Conservation (phyloP, 2,888 invertebrate species). For the Alloscopus bannaensis region DNA sequence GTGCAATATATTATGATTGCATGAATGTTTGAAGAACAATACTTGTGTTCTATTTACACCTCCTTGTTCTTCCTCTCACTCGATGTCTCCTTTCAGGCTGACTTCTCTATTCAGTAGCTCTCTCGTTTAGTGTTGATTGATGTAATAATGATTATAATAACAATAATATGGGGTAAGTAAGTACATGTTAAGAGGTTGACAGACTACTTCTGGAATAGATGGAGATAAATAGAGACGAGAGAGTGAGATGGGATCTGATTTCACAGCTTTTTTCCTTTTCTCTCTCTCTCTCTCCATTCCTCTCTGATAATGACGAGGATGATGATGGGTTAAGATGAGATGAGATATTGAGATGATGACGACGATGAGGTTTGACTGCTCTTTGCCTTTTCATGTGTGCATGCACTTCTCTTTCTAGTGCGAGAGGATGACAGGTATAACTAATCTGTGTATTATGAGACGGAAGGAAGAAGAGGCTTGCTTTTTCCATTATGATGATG, state of each 20-base stretch:
- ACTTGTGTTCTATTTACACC: constrained; percentile 47
- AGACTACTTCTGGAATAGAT: constrained; percentile 62
- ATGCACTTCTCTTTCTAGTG: neutral
- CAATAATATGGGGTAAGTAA: constrained; percentile 60
- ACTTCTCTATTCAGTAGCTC: constrained; percentile 42
- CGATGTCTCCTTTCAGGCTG: neutral
- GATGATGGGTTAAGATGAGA: constrained; percentile 55
- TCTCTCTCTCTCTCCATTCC: neutral
- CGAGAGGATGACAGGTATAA: constrained; percentile 48
- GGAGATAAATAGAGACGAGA: constrained; percentile 40
- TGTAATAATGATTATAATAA: constrained; percentile 61
- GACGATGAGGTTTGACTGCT: constrained; percentile 48
- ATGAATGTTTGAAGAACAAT: constrained; percentile 59
- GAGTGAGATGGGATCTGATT: constrained; percentile 51
- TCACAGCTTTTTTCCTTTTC: constrained; percentile 36
- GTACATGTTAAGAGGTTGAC: constrained; percentile 62
- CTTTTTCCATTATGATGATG: constrained; percentile 42
- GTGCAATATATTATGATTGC: constrained; percentile 47
- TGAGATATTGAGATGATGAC: constrained; percentile 54
- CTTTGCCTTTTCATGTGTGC: constrained; percentile 36
- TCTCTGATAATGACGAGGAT: constrained; percentile 46
- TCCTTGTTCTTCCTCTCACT: constrained; percentile 33
- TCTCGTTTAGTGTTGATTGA: constrained; percentile 51
- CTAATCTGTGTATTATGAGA: constrained; percentile 55
- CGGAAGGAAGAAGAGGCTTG: constrained; percentile 52